phyloP scores from a whole-genome alignment of 2,797 vertebrate genomes.

The Poecilia gillii region DNA sequence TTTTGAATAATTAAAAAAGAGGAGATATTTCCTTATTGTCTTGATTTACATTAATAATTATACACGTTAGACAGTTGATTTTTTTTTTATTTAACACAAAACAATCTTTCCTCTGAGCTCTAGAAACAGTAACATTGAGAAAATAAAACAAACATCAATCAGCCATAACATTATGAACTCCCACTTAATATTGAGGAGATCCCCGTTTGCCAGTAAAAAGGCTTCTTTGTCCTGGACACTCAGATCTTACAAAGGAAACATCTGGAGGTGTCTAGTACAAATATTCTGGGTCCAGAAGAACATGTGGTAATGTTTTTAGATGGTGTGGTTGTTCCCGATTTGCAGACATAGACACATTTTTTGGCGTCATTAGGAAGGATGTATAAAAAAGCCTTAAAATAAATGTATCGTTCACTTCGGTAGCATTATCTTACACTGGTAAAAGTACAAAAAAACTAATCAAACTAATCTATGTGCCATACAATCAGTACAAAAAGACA shows the following conservation, averaged over 20 bases:
- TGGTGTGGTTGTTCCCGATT: background rate
- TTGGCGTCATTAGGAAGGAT: background rate
- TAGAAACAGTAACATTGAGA: conserved; percentile 62
- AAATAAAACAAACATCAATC: conserved; percentile 54
- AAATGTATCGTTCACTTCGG: background rate
- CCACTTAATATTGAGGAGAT: background rate
- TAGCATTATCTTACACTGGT: background rate
- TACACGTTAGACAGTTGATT: conserved; percentile 1
- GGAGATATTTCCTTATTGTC: background rate
- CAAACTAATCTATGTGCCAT: background rate
- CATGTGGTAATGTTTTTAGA: background rate
- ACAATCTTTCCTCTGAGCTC: conserved; percentile 84
- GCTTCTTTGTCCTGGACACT: background rate
- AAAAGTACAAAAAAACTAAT: background rate
- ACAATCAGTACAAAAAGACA: background rate
- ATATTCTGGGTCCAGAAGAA: background rate
- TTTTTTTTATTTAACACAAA: background rate
- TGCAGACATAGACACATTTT: background rate
- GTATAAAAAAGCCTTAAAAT: background rate
- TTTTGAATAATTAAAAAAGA: background rate
- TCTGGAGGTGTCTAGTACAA: background rate
- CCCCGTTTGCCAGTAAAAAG: background rate
- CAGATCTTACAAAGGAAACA: background rate
- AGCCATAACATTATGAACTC: conserved; percentile 8
- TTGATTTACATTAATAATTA: background rate